A percentile compares a stretch with the other conserved stretches of the same genome.
Conservation (phyloP, 2,797 vertebrate genomes). For the Glossophaga mutica region DNA sequence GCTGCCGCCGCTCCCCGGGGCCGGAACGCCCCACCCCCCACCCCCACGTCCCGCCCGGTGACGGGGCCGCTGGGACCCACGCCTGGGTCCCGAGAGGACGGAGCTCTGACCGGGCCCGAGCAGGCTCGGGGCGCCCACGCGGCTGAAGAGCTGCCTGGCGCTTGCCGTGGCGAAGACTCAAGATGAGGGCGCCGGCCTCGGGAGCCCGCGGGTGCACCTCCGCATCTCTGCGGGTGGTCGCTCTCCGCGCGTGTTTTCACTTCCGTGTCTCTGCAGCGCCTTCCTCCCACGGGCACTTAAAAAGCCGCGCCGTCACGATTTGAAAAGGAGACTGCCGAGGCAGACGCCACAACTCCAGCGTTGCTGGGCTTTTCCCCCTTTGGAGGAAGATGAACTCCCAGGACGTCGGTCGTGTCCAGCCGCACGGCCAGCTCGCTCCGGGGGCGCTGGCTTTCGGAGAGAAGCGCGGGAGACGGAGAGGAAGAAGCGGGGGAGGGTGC, state of each 20-base stretch:
- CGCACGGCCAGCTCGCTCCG: not conserved
- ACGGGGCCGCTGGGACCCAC: not conserved
- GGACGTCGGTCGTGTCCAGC: not conserved
- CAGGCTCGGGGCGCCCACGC: not conserved
- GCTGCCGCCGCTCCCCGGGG: not conserved
- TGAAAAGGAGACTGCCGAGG: not conserved
- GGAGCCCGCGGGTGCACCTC: not conserved
- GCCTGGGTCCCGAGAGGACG: not conserved
- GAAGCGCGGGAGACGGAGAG: not conserved
- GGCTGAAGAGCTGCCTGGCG: not conserved
- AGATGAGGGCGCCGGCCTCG: not conserved
- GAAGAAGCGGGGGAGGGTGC: not conserved
- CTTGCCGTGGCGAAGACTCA: not conserved
- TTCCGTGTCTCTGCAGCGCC: not conserved
- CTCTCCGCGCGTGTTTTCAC: not conserved
- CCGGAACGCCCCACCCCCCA: not conserved
- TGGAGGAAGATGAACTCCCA: not conserved
- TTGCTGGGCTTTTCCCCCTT: not conserved
- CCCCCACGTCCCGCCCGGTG: not conserved
- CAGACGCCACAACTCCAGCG: not conserved
- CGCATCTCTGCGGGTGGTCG: accelerated
- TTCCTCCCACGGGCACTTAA: no score
- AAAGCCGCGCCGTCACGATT: accelerated
- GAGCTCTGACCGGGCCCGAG: not conserved
- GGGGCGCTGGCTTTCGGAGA: not conserved